phyloP scores from a whole-genome alignment of 37 sponge, comb jelly and placozoan genomes.

The Ianthella basta region DNA sequence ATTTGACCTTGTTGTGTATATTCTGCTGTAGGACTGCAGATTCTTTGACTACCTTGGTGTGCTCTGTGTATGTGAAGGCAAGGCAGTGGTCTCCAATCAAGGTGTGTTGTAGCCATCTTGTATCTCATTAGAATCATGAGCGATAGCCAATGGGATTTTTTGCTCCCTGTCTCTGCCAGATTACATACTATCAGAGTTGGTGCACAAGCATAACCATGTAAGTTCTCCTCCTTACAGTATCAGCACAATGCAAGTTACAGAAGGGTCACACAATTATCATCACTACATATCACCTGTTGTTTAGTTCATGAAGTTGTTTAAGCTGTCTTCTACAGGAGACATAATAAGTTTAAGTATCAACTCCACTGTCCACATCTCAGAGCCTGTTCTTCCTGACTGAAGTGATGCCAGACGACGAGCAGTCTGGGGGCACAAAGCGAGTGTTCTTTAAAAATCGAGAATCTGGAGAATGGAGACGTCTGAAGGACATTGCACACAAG shows the following conservation, averaged over 20 bases:
- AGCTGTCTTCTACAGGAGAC: too few species aligned
- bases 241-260: too few species aligned
- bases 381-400: conserved; percentile 4
- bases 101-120: conserved; percentile 25
- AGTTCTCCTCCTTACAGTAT: too few species aligned
- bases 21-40: conserved; percentile 49
- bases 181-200: too few species aligned
- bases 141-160: too few species aligned
- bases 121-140: too few species aligned
- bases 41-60: conserved; percentile 67
- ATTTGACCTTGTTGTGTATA: not conserved
- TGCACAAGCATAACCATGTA: too few species aligned
- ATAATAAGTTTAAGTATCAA: not conserved
- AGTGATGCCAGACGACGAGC: not conserved
- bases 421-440: not conserved
- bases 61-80: conserved; percentile 68
- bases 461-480: conserved; percentile 12
- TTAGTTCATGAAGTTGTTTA: too few species aligned
- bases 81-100: conserved; percentile 58
- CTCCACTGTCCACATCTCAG: not conserved
- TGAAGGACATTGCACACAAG: conserved; percentile 13
- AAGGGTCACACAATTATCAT: too few species aligned
- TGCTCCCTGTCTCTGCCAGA: too few species aligned
- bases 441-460: not conserved
- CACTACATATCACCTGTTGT: too few species aligned